Percentiles rank a stretch among this genome's conserved stretches.
Conservation (phyloP, 2,888 invertebrate genomes). For the Chalcosyrphus nemorum region DNA sequence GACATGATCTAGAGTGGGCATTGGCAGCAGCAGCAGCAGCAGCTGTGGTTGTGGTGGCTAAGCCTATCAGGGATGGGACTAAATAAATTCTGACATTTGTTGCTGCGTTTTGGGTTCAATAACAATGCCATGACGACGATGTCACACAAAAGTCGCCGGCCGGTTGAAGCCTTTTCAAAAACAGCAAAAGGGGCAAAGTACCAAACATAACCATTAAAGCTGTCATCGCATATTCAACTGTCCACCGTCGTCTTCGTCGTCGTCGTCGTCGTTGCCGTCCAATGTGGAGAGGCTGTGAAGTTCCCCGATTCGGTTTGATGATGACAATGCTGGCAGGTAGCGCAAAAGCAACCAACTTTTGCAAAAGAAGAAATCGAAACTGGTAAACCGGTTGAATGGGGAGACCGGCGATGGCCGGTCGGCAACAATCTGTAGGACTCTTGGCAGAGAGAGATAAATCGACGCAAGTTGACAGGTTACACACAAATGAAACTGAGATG, state of each 20-base stretch:
- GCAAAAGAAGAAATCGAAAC: constrained; percentile 53
- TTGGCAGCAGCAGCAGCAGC: too few species aligned
- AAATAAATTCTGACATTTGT: constrained; percentile 69
- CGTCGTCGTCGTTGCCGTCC: constrained; percentile 10
- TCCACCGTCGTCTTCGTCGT: constrained; percentile 27
- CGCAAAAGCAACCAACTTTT: constrained; percentile 16
- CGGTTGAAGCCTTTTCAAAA: constrained; percentile 46
- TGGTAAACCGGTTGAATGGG: constrained; percentile 46
- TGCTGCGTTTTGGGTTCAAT: constrained; percentile 46
- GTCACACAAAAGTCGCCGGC: constrained; percentile 59
- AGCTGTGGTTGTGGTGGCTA: constrained; percentile 21
- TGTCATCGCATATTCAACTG: constrained; percentile 73
- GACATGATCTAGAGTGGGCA: constrained; percentile 62
- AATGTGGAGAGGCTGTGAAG: constrained; percentile 38
- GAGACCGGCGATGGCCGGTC: constrained; percentile 4
- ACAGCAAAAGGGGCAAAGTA: constrained; percentile 44
- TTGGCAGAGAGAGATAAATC: constrained; percentile 73
- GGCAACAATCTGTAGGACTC: constrained; percentile 48
- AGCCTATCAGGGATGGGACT: constrained; percentile 13
- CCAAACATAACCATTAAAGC: constrained; percentile 71
- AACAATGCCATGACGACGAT: constrained; percentile 64
- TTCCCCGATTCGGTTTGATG: constrained; percentile 52
- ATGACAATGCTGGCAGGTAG: constrained; percentile 46
- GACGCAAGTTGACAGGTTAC: constrained; percentile 74
- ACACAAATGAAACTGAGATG: constrained; percentile 75